phyloP scores from a whole-genome alignment of 2,888 invertebrate species.

The Lissonota sp. region DNA sequence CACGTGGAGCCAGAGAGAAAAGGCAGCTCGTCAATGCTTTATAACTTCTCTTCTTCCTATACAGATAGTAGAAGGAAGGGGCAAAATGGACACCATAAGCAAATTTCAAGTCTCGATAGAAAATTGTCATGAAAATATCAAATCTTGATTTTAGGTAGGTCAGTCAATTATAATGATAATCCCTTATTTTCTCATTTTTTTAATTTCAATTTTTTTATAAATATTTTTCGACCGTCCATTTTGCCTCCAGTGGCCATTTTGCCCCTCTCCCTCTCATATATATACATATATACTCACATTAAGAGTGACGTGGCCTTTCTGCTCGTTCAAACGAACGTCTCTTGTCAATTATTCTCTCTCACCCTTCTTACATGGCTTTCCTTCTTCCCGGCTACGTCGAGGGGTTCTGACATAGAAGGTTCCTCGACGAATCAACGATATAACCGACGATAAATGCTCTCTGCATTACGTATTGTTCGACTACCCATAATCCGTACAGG shows the following conservation, averaged over 20 bases:
- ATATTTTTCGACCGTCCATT: too few species aligned
- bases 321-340: slow-evolving; percentile 40
- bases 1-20: slow-evolving; percentile 21
- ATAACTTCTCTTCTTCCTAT: not conserved
- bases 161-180: not conserved
- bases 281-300: not conserved
- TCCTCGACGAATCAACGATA: not conserved
- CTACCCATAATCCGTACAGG: too few species aligned
- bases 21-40: slow-evolving; percentile 46
- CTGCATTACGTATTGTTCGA: too few species aligned
- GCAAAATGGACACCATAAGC: too few species aligned
- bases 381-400: not conserved
- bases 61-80: too few species aligned
- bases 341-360: slow-evolving; percentile 46
- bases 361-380: not conserved
- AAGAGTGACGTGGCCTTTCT: slow-evolving; percentile 39
- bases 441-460: too few species aligned
- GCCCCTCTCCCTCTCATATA: too few species aligned
- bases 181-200: not conserved
- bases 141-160: too few species aligned
- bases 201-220: too few species aligned
- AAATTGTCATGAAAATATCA: too few species aligned
- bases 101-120: not conserved
- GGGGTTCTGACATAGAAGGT: slow-evolving; percentile 22
- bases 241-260: too few species aligned